phyloP scores from a whole-genome alignment of 2,113 vertebrate genomes.

The Guaruba guarouba region DNA sequence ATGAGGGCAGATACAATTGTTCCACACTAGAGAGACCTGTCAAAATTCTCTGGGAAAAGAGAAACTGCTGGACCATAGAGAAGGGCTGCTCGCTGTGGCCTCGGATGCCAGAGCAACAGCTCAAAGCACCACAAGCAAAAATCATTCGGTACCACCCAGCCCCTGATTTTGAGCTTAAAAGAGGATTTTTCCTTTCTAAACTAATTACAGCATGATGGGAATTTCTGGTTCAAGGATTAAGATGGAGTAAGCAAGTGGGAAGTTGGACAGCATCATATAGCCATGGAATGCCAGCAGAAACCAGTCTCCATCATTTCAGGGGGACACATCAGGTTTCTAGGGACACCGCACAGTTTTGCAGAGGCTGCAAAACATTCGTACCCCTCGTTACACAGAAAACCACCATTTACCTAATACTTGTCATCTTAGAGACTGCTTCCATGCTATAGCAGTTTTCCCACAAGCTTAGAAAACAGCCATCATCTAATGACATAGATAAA shows the following conservation, averaged over 20 bases:
- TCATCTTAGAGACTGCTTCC: background rate
- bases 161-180: background rate
- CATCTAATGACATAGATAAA: slow-evolving; percentile 38
- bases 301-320: background rate
- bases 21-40: slow-evolving; percentile 51
- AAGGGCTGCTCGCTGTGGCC: background rate
- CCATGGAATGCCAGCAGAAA: background rate
- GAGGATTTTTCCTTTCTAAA: slow-evolving; percentile 1
- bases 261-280: background rate
- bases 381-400: background rate
- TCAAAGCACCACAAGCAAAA: background rate
- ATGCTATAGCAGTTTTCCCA: background rate
- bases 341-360: background rate
- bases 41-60: slow-evolving; percentile 63
- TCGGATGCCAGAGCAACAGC: background rate
- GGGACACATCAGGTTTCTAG: background rate
- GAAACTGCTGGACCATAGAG: slow-evolving; percentile 35
- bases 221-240: background rate
- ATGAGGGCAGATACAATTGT: slow-evolving; percentile 69
- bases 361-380: background rate
- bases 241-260: background rate
- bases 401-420: background rate
- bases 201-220: background rate
- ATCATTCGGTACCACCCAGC: background rate
- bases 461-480: slow-evolving; percentile 3